These are phyloP conservation scores for Lethrus apterus DNA, from an alignment of 1,140 invertebrate genomes.

Conservation along the genomic window DNA sequence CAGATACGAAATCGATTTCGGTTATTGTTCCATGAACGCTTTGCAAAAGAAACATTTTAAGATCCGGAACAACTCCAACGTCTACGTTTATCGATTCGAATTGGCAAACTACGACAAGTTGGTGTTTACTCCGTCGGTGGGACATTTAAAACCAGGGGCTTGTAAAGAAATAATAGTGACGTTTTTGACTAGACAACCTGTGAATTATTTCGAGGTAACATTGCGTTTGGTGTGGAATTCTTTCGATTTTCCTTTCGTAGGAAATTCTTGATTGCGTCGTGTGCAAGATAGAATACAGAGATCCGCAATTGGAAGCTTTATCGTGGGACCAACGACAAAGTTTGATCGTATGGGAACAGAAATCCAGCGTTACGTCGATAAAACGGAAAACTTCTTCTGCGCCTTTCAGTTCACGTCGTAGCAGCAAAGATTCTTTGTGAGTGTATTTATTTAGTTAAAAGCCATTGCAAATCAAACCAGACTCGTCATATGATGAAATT, in stretches of 20 bases:
- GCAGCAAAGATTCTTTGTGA: no score
- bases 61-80: slow-evolving; percentile 27
- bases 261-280: slow-evolving; percentile 21
- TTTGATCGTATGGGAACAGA: slow-evolving; percentile 22
- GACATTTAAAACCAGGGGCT: slow-evolving; percentile 29
- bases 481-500: no score
- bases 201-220: slow-evolving; percentile 24
- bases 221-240: neutral
- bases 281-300: slow-evolving; percentile 26
- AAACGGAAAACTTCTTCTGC: no score
- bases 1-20: slow-evolving; percentile 27
- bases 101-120: slow-evolving; percentile 24
- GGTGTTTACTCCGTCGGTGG: slow-evolving; percentile 28
- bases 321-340: slow-evolving; percentile 36
- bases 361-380: no score
- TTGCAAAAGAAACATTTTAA: slow-evolving; percentile 25
- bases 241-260: slow-evolving; percentile 18
- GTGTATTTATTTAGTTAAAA: no score
- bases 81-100: slow-evolving; percentile 27
- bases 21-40: slow-evolving; percentile 22
- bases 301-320: slow-evolving; percentile 19
- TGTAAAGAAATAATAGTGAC: slow-evolving; percentile 31
- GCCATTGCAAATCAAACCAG: no score
- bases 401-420: no score
- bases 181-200: slow-evolving; percentile 23